Evolutionary conservation across 92 coral and sea anemone genomes (phyloP), one percentile per base, ranked within the genome.

Genomic region (Phymanthus crucifer): DNA sequence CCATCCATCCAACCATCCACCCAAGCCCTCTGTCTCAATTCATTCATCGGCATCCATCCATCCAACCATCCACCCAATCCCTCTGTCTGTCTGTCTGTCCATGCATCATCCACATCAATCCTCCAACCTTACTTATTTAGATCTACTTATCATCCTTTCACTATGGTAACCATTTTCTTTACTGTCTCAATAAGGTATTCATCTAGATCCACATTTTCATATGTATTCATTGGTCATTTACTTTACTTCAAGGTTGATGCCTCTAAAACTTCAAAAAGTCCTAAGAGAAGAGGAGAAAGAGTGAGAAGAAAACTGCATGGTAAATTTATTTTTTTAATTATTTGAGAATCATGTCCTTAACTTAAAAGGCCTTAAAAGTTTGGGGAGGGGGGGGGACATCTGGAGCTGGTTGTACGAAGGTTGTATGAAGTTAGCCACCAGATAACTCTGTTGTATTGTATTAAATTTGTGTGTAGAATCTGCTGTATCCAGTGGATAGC

Each of bases 281-380:
- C 84, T 79, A 87, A 76, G 85, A 84, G 89, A 87, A 85, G 73
- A 83, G 90, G 92, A 23, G 90, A 89, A 37, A 84, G 81, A 79
- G 90, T 72, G 1, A 90, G 94, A 77, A 84, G 97, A 80, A 93
- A 91, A 70, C 83, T 93, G 17, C 94, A 82, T 71, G 97, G 97
- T 88, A 47, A 33, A 23, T 35, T 12, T 27, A 37, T 6, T 40
- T 48, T 24, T 34, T 16, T 29, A 57, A 16, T 40, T 6, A 19
- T 27, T 6, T 6, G 64, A 17, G 13, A 43, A 43, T 43, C 13
- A 5, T 43, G 13, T 43, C 13, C 17, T 2, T 43, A 1, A 8
- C 47, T 40, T 40, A 14, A 3, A n/a, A n/a, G n/a, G 12, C 6
- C 6, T 7, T 40, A 43, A 6, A 11, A 43, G 14, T 0, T 7